Evolutionary conservation across 1,140 invertebrate species (phyloP), one percentile per base, ranked within the genome.

Genomic region (Dinoponera quadriceps): DNA sequence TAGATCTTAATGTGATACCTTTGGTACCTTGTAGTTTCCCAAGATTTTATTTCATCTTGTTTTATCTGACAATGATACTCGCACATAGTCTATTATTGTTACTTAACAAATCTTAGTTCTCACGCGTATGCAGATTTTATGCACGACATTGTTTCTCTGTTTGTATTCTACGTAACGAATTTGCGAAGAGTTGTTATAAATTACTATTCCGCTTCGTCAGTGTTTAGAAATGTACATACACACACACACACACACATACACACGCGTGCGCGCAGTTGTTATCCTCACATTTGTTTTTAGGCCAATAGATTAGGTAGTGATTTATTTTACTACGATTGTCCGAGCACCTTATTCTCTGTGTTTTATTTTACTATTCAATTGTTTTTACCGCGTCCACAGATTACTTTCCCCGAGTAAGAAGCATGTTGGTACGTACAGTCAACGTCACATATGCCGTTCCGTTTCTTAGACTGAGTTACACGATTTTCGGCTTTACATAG

Each of bases 371-470:
- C 55, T 68, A 44, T 55, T 68, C 2, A 69, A 1, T 69, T 80
- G 0, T 59, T 71, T 59, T 9, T 20, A 57, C 29, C 5, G 29
- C 33, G 7, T 29, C 33, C 9, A n/a, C n/a, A 59, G 9, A n/a
- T 33, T 25, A 80, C 38, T 69, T 44, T 44, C 18, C 44, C n/a
- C 13, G n/a, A n/a, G 63, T 69, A 80, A 80, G 38, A 44, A 71
- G 75, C 65, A 80, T 71, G 75, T 75, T 75, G 16, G 33, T 78
- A 68, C 44, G 27, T 55, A n/a, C n/a, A n/a, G n/a, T n/a, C n/a
- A n/a, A n/a, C n/a, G n/a, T n/a, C n/a, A n/a, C n/a, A n/a, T n/a
- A n/a, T n/a, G n/a, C n/a, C n/a, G n/a, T n/a, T n/a, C n/a, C n/a
- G n/a, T n/a, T n/a, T n/a, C n/a, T n/a, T n/a, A n/a, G n/a, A n/a